A percentile compares a stretch with the other conserved stretches of the same genome.
Evolutionary conservation across 1,140 invertebrate species (phyloP).

Genomic region (Drosophila kanapiae): DNA sequence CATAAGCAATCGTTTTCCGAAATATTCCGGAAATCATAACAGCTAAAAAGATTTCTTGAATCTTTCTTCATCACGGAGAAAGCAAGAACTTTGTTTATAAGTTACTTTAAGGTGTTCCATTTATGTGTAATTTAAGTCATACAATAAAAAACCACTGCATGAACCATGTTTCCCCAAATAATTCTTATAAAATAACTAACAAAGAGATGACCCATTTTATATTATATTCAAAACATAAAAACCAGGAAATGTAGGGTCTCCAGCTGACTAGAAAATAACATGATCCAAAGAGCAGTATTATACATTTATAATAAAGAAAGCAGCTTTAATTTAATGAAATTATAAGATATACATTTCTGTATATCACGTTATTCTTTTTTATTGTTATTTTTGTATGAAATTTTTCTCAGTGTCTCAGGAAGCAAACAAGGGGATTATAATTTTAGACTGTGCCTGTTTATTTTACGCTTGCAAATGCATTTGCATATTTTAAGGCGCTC

Average conservation of each 20-base stretch:
- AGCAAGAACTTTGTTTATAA: too few species aligned
- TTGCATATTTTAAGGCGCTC: slow-evolving; percentile 72
- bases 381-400: not conserved
- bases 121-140: not conserved
- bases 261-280: not conserved
- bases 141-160: too few species aligned
- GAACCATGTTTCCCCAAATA: not conserved
- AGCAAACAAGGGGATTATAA: slow-evolving; percentile 45
- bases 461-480: slow-evolving; percentile 74
- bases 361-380: too few species aligned
- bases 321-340: not conserved
- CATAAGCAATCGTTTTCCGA: too few species aligned
- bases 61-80: too few species aligned
- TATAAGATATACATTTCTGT: too few species aligned
- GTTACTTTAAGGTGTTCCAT: not conserved
- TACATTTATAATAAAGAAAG: not conserved
- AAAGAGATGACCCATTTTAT: too few species aligned
- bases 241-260: too few species aligned
- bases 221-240: not conserved
- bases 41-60: too few species aligned
- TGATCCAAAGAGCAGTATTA: not conserved
- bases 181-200: not conserved
- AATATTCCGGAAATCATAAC: too few species aligned
- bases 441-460: slow-evolving; percentile 63
- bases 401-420: slow-evolving; percentile 8